A percentile compares a stretch with the other conserved stretches of the same genome.
These are phyloP conservation scores for Ochlodes sylvanus DNA, from an alignment of 2,888 invertebrate species.

Conservation along the genomic window DNA sequence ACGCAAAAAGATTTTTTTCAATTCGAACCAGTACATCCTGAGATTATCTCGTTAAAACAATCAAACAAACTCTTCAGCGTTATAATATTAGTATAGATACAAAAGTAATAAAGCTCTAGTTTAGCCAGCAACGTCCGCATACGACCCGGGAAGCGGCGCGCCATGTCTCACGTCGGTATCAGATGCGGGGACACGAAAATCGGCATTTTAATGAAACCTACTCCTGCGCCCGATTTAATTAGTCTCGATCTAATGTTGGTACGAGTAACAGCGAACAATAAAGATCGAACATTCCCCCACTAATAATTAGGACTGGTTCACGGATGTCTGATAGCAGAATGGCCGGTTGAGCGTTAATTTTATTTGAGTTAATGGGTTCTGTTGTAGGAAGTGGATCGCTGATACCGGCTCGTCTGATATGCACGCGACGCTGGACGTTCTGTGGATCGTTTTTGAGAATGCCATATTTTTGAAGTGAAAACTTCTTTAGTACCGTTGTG, in stretches of 20 bases:
- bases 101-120: conserved; percentile 1
- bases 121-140: conserved; percentile 37
- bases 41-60: no score
- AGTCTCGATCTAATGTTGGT: conserved; percentile 70
- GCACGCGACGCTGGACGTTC: conserved; percentile 25
- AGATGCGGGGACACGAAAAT: conserved; percentile 81
- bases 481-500: no score
- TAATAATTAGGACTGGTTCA: conserved; percentile 78
- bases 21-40: no score
- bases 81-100: no score
- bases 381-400: conserved; percentile 62
- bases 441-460: conserved; percentile 12
- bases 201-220: conserved; percentile 74
- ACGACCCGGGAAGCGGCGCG: conserved; percentile 54
- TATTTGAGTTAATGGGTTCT: conserved; percentile 73
- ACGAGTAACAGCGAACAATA: conserved; percentile 72
- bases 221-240: conserved; percentile 66
- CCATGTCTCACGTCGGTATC: conserved; percentile 56
- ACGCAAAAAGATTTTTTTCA: no score
- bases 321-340: conserved; percentile 68
- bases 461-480: no score
- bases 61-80: no score
- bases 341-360: conserved; percentile 65
- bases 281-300: conserved; percentile 77
- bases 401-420: conserved; percentile 25